Percentiles rank a stretch among this genome's conserved stretches.
Evolutionary conservation across 1,140 invertebrate species (phyloP).

Genomic region (Ips nitidus): DNA sequence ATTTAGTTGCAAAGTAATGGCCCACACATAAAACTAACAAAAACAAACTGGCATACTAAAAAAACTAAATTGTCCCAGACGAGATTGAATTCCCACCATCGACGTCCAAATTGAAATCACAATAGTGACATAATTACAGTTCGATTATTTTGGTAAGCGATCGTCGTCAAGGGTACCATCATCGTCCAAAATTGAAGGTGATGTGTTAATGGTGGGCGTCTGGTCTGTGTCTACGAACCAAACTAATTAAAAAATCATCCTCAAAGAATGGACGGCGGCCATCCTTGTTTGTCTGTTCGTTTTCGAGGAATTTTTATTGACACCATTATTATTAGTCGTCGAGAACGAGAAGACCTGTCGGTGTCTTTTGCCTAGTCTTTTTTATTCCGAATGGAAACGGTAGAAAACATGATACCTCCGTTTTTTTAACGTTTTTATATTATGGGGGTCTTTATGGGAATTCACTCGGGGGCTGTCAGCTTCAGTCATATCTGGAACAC

Average conservation of each 20-base stretch:
- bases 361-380: slow-evolving; percentile 9
- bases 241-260: slow-evolving; percentile 21
- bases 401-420: slow-evolving; percentile 20
- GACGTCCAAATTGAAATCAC: no score
- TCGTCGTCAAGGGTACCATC: background rate
- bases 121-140: no score
- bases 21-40: no score
- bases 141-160: no score
- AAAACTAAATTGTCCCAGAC: no score
- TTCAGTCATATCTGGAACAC: no score
- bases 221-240: background rate
- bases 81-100: no score
- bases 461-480: background rate
- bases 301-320: slow-evolving; percentile 25
- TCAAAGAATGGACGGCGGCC: background rate
- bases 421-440: slow-evolving; percentile 10
- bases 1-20: no score
- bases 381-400: slow-evolving; percentile 17
- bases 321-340: slow-evolving; percentile 15
- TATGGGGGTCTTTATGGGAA: slow-evolving; percentile 6
- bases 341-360: slow-evolving; percentile 8
- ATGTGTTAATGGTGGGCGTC: slow-evolving; percentile 11
- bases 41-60: no score
- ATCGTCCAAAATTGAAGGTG: slow-evolving; percentile 1
- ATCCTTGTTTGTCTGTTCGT: slow-evolving; percentile 10